A percentile compares a stretch with the other conserved stretches of the same genome.
These are phyloP conservation scores for Onychostruthus taczanowskii DNA, from an alignment of 2,113 vertebrate genomes.

Conservation along the genomic window DNA sequence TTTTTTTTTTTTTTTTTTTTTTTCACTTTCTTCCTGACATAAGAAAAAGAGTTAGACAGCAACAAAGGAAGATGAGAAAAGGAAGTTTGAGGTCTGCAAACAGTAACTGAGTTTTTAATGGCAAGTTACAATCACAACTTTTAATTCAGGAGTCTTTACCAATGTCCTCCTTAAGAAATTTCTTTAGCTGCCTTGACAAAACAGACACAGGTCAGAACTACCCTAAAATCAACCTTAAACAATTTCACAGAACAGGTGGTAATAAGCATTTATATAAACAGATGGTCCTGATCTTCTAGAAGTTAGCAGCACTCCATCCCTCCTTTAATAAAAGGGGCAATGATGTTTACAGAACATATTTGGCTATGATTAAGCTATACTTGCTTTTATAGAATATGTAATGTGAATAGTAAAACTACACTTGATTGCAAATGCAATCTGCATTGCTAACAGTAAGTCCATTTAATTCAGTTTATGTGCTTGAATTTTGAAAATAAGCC, in stretches of 20 bases:
- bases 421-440: not conserved
- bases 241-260: not conserved
- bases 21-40: not conserved
- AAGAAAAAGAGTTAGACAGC: not conserved
- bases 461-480: not conserved
- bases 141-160: not conserved
- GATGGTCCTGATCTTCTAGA: not conserved
- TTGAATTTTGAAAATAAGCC: not conserved
- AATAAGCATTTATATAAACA: not conserved
- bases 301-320: not conserved
- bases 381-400: not conserved
- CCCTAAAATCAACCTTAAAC: not conserved
- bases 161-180: not conserved
- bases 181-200: not conserved
- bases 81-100: not conserved
- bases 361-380: not conserved
- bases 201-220: not conserved
- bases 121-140: not conserved
- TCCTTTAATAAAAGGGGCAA: not conserved
- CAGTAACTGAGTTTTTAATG: not conserved
- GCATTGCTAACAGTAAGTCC: not conserved
- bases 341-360: not conserved
- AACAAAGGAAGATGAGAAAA: not conserved
- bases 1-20: not conserved
- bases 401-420: not conserved